phyloP scores from a whole-genome alignment of 2,113 vertebrate genomes.

The Hyperoodon ampullatus region DNA sequence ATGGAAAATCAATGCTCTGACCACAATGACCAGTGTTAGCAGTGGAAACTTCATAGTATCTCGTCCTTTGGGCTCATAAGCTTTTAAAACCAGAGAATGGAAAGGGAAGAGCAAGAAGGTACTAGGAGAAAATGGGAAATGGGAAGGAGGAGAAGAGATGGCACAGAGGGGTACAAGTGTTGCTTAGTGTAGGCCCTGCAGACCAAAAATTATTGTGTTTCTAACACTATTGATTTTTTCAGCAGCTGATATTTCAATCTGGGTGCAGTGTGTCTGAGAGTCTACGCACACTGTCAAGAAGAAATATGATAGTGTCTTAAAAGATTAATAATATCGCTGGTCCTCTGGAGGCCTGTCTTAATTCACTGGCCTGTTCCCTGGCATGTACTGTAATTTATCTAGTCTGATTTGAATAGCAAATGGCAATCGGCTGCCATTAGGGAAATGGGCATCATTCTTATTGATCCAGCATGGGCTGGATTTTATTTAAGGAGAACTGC shows the following conservation, averaged over 20 bases:
- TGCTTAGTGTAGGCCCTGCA: conserved; percentile 85
- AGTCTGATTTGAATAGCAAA: conserved; percentile 94
- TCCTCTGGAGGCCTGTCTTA: conserved; percentile 93
- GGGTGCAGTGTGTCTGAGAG: conserved; percentile 91
- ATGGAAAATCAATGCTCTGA: conserved; percentile 73
- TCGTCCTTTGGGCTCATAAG: conserved; percentile 71
- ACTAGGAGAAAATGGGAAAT: conserved; percentile 62
- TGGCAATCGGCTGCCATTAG: conserved; percentile 93
- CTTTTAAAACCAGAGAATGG: conserved; percentile 72
- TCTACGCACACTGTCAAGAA: conserved; percentile 91
- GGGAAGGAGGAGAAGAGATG: conserved; percentile 71
- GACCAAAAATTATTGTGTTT: conserved; percentile 90
- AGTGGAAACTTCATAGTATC: conserved; percentile 58
- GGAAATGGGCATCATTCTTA: conserved; percentile 93
- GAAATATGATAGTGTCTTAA: conserved; percentile 95
- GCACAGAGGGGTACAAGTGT: conserved; percentile 77
- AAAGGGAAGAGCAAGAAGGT: conserved; percentile 45
- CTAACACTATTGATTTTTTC: conserved; percentile 91
- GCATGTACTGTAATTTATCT: conserved; percentile 94
- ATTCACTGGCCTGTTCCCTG: conserved; percentile 93
- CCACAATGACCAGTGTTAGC: conserved; percentile 75
- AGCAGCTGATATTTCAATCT: conserved; percentile 93
- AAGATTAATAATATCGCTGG: conserved; percentile 93
- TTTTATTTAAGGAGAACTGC: conserved; percentile 91
- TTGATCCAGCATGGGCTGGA: conserved; percentile 90